Evolutionary conservation across 2,797 vertebrate genomes (phyloP), one percentile per base, ranked within the genome.

Genomic region (Corythornis leucogaster): DNA sequence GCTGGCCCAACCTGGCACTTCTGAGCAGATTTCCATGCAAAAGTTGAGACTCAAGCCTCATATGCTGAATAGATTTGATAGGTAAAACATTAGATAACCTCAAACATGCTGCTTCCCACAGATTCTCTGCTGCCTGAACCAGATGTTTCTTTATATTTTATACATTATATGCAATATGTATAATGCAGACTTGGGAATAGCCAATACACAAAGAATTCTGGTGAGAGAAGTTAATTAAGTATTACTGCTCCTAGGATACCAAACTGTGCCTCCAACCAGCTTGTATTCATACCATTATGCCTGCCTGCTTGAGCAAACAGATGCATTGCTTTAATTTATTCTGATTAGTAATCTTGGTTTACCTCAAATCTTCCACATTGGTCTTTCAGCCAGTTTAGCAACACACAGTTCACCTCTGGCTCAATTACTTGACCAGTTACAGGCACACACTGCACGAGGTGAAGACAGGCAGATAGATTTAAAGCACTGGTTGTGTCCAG

Each of bases 201-300:
- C 45, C 35, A 51, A 35, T 24, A 67, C 1, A 30, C 45, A 67
- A 76, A 87, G 67, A 85, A 59, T 42, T 63, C 53, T 75, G 38
- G 42, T 71, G 54, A 63, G 77, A 87, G 68, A 75, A 67, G 58
- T 87, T 81, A 84, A 93, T 90, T 38, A 84, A 75, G 48, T 75
- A 46, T 70, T 75, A 54, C 24, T 71, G 59, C 40, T 81, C 42
- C 42, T 54, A 59, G 58, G 40, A 62, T 57, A 53, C 48, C 28
- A 43, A 58, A 48, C 15, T 24, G 35, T 64, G 51, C 51, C 61
- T 93, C 69, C 33, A 40, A 66, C 14, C 76, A 85, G 51, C 69
- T 70, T 74, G 24, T 46, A 22, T 50, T 90, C 8, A 1, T 53
- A 58, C 28, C 15, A 10, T 62, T 66, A 53, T 21, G 63, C 14